Base-by-base conservation (phyloP, 92 coral and sea anemone genomes). In the Scolanthus callimorphus region DNA sequence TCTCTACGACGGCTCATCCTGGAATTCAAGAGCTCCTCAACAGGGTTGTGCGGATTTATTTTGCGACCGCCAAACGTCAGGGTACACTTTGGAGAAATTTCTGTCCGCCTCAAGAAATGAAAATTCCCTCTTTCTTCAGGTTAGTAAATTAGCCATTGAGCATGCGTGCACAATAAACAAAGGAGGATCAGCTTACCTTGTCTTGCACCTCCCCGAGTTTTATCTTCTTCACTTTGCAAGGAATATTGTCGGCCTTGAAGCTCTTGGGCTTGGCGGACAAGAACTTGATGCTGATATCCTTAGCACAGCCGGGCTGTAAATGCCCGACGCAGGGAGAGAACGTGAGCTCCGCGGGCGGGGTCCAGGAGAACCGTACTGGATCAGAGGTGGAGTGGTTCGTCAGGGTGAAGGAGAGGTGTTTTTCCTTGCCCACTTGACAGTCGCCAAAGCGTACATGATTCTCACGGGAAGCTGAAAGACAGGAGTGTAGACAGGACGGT, bases 301-400 rank as follows among this genome's bases (percentile, higher is more conserved):
- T 92, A 23, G 98, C 98, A 47, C 98, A 92, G 49, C 80, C 89
- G 0, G 98, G 89, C 31, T 80, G 92, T 2, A 92, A 73, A 55
- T 92, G 98, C 2, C 98, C 98, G 22, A 78, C 67, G 31, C 94
- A 88, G 6, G 98, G 98, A 3, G 90, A 84, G 43, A 92, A 92
- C 27, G 80, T 63, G 59, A 89, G 28, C 78, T 86, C 96, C 17
- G 78, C 87, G 23, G 94, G 87, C 24, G 98, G 96, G 13, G 89
- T 74, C 98, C 98, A 92, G 24, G 76, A 78, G 70, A 92, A 92
- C 41, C 98, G 88, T 21, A 92, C 78, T 20, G 98, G 80, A 43
- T 92, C 94, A 19, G 82, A 69, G 34, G 77, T 56, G 8, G 88
- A 77, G 55, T 88, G 98, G 73, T 92, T 92, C 27, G 98, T 92